Conservation (phyloP, 2,113 vertebrate species). For the Hyaena hyaena region DNA sequence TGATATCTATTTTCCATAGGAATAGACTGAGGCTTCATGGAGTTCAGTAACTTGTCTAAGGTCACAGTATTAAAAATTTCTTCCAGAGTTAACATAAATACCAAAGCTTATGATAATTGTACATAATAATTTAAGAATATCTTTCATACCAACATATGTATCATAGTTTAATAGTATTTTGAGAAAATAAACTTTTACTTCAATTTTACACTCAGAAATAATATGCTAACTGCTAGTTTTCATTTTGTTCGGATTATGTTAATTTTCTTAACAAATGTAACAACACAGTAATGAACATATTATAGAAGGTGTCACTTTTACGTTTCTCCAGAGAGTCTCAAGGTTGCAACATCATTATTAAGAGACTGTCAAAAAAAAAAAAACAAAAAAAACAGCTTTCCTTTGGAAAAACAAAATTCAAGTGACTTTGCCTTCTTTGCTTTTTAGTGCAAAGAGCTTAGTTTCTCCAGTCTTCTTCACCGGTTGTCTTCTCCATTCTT, state of each 20-base stretch:
- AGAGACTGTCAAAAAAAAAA: slow-evolving; percentile 37
- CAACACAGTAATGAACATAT: slow-evolving; percentile 82
- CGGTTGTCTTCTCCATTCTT: background rate
- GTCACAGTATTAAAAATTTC: slow-evolving; percentile 44
- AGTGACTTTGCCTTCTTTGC: background rate
- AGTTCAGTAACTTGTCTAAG: background rate
- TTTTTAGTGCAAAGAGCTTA: background rate
- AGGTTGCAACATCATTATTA: slow-evolving; percentile 62
- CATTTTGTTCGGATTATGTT: slow-evolving; percentile 59
- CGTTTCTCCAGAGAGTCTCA: slow-evolving; percentile 55
- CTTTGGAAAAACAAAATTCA: slow-evolving; percentile 41
- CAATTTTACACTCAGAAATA: slow-evolving; percentile 72
- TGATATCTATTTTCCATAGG: background rate
- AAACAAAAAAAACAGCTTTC: background rate
- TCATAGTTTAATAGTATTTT: slow-evolving; percentile 81
- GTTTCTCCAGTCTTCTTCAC: slow-evolving; percentile 8
- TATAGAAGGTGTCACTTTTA: slow-evolving; percentile 69
- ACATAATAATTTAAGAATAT: slow-evolving; percentile 81
- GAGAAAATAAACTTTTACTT: slow-evolving; percentile 80
- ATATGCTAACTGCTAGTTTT: background rate
- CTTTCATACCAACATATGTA: slow-evolving; percentile 79
- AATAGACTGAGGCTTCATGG: background rate
- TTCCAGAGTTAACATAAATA: slow-evolving; percentile 74
- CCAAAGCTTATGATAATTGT: slow-evolving; percentile 73
- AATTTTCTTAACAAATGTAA: slow-evolving; percentile 83